A percentile compares a stretch with the other conserved stretches of the same genome.
Conservation (phyloP, 2,888 invertebrate genomes). For the Cepaea hortensis region DNA sequence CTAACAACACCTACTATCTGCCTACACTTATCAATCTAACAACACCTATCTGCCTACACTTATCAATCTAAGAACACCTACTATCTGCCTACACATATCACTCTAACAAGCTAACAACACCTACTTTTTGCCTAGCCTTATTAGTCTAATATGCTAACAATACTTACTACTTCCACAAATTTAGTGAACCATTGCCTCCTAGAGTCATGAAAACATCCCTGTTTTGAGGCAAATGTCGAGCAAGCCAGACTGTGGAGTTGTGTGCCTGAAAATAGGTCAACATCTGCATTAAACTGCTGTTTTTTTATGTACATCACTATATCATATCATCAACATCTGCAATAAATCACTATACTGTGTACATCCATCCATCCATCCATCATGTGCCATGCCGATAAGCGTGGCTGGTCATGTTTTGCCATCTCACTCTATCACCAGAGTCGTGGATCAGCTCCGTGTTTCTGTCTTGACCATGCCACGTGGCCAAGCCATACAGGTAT, state of each 20-base stretch:
- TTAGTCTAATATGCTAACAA: not conserved
- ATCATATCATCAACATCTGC: too few species aligned
- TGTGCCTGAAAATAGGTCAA: constrained; percentile 76
- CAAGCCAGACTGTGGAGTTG: constrained; percentile 91
- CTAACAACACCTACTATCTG: not conserved
- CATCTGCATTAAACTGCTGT: not conserved
- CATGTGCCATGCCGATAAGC: too few species aligned
- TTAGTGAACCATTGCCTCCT: constrained; percentile 92
- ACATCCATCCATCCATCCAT: too few species aligned
- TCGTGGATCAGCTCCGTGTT: too few species aligned
- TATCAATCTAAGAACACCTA: not conserved
- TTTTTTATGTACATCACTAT: too few species aligned
- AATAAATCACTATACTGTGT: too few species aligned
- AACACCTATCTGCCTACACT: not conserved
- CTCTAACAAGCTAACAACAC: too few species aligned
- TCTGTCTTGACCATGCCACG: too few species aligned
- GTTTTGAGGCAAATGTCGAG: constrained; percentile 93
- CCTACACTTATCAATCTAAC: not conserved
- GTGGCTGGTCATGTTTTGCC: too few species aligned
- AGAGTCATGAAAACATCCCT: constrained; percentile 93
- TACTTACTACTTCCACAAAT: constrained; percentile 94
- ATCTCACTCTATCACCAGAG: too few species aligned
- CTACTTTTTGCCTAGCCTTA: not conserved
- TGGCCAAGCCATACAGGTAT: too few species aligned
- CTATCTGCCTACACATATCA: not conserved